These are phyloP conservation scores for Bradypus variegatus DNA, from an alignment of 2,797 vertebrate genomes.

Conservation along the genomic window DNA sequence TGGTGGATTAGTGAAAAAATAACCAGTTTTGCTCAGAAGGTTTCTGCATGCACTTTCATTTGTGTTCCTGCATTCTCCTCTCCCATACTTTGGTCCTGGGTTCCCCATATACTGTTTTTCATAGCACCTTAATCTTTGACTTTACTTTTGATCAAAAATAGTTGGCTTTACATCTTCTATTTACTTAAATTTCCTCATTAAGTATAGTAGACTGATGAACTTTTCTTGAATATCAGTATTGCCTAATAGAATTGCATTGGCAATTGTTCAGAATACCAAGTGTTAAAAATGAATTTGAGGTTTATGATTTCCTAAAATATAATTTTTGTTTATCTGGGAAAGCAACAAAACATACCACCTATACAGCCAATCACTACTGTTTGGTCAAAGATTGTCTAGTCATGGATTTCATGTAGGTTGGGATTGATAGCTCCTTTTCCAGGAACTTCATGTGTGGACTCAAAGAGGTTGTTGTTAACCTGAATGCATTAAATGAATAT, in stretches of 20 bases:
- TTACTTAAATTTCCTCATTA: conserved; percentile 25
- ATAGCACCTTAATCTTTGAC: conserved; percentile 1
- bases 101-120: neutral
- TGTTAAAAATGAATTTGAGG: conserved; percentile 26
- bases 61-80: neutral
- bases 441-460: neutral
- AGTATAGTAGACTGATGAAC: neutral
- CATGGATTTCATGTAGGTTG: neutral
- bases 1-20: neutral
- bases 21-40: neutral
- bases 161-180: conserved; percentile 5
- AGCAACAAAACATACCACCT: neutral
- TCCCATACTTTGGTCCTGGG: neutral
- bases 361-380: neutral
- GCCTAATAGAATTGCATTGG: neutral
- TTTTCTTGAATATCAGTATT: conserved; percentile 24
- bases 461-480: neutral
- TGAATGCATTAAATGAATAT: neutral
- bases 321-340: neutral
- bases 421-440: neutral
- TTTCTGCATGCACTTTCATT: conserved; percentile 9
- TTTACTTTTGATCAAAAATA: conserved; percentile 20
- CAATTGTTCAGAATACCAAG: neutral
- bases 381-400: neutral
- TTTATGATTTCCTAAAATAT: conserved; percentile 35